Conservation (phyloP, 2,888 invertebrate genomes). For the Ethmia dodecea region DNA sequence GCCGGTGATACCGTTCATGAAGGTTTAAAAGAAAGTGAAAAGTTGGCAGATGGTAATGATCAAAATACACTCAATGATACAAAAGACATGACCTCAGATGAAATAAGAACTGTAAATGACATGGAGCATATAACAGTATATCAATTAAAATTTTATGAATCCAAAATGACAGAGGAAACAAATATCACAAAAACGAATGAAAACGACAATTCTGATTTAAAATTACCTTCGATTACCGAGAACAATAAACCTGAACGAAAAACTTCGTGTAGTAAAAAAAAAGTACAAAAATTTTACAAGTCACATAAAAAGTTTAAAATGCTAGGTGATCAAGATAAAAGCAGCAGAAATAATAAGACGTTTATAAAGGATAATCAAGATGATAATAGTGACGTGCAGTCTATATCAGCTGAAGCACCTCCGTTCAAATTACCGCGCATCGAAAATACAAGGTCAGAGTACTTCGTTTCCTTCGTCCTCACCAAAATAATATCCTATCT, state of each 20-base stretch:
- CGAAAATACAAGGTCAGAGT: conserved; percentile 59
- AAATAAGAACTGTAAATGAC: conserved; percentile 39
- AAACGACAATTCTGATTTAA: conserved; percentile 28
- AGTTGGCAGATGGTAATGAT: conserved; percentile 18
- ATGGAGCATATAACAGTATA: conserved; percentile 67
- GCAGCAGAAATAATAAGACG: conserved; percentile 45
- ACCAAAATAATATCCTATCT: background rate
- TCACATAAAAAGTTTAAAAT: conserved; percentile 44
- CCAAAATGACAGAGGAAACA: conserved; percentile 17
- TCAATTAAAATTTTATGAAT: conserved; percentile 45
- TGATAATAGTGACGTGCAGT: conserved; percentile 49
- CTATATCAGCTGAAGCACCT: conserved; percentile 52
- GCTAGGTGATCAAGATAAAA: conserved; percentile 45
- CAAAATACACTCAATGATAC: too few relatives aligned
- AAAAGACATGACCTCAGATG: background rate
- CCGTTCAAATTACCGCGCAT: conserved; percentile 67
- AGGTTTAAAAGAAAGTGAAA: conserved; percentile 19
- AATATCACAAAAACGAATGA: conserved; percentile 15
- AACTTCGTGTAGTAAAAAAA: conserved; percentile 37
- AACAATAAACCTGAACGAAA: conserved; percentile 44
- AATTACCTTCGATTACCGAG: conserved; percentile 52
- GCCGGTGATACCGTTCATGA: conserved; percentile 29
- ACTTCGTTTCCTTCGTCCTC: conserved; percentile 19
- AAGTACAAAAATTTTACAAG: conserved; percentile 42
- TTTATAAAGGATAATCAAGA: conserved; percentile 47